A percentile compares a stretch with the other conserved stretches of the same genome.
These are phyloP conservation scores for Synanthedon andrenaeformis DNA, from an alignment of 2,888 invertebrate genomes.

Conservation along the genomic window DNA sequence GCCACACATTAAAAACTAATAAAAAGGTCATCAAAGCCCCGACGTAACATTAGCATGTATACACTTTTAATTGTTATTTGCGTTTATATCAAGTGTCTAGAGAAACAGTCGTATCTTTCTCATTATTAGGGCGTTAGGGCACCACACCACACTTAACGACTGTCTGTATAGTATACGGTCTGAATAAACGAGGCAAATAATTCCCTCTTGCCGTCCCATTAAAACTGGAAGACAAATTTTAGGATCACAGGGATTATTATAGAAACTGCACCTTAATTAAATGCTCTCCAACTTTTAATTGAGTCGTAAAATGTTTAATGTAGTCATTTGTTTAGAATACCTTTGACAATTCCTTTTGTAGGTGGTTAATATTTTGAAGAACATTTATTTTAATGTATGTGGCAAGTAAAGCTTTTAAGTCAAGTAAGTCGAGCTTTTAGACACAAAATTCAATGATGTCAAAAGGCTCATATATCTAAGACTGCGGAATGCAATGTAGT, in stretches of 20 bases:
- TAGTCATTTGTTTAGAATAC: neutral
- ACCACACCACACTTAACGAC: constrained; percentile 7
- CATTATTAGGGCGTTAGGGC: no score
- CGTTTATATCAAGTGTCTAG: no score
- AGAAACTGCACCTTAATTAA: constrained; percentile 10
- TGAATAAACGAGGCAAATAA: constrained; percentile 30
- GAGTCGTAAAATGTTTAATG: neutral
- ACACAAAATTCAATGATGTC: no score
- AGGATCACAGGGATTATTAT: constrained; percentile 14
- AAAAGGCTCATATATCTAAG: no score
- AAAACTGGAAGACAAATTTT: constrained; percentile 25
- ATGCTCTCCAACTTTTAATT: neutral
- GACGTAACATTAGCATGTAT: no score
- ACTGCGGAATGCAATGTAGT: no score
- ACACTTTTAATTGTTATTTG: no score
- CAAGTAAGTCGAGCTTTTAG: no score
- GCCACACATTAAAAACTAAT: no score
- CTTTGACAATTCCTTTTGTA: neutral
- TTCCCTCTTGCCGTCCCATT: constrained; percentile 28
- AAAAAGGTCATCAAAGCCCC: no score
- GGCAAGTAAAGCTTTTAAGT: no score
- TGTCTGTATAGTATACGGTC: constrained; percentile 2
- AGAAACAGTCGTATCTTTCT: no score
- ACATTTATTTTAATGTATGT: neutral
- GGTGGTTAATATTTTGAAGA: neutral